Base-by-base conservation (phyloP, 2,797 vertebrate genomes). In the Acestrorhynchus altus region DNA sequence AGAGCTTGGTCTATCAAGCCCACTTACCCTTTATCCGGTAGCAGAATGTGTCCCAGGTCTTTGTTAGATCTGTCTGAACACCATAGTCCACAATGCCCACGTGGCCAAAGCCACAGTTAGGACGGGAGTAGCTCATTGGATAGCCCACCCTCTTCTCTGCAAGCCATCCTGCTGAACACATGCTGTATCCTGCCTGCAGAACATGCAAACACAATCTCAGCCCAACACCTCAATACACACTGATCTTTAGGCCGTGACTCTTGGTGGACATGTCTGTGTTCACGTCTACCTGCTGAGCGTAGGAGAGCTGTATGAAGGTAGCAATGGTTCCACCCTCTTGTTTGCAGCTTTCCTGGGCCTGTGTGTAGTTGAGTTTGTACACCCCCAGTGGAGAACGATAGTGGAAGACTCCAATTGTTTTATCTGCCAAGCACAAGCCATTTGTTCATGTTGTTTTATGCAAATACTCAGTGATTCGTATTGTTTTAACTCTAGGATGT, bases 41-140 rank as follows among this genome's bases (percentile, higher is more conserved):
- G 89, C 98, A 99, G 94, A 96, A 99, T 35, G 91, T 89, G 24
- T 99, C 96, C 96, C 96, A 98, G n/a, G 83, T 94, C 89, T 97
- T 96, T 0, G 91, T 95, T 80, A 92, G 84, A 80, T 96, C 95
- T 68, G 39, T 83, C 74, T 96, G 94, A 10, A 12, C 40, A 0
- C 97, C 96, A 0, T 99, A 99, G 86, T 99, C 96, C 54, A 99
- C 94, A 0, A 99, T 97, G 67, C 98, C 98, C 0, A 99, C 90
- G 0, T 95, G 76, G 0, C 96, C 97, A 0, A 90, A 92, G 13
- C 98, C 97, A 1, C 98, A 99, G 11, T 92, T 95, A 12, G 90
- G 91, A 72, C 91, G 95, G 75, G 96, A 85, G 44, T 91, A 97
- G 78, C 91, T 92, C 0, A 96, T 98, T 0, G 98, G 97, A 86